A percentile compares a stretch with the other conserved stretches of the same genome.
phyloP scores from a whole-genome alignment of 2,113 vertebrate species.

The Aix galericulata region DNA sequence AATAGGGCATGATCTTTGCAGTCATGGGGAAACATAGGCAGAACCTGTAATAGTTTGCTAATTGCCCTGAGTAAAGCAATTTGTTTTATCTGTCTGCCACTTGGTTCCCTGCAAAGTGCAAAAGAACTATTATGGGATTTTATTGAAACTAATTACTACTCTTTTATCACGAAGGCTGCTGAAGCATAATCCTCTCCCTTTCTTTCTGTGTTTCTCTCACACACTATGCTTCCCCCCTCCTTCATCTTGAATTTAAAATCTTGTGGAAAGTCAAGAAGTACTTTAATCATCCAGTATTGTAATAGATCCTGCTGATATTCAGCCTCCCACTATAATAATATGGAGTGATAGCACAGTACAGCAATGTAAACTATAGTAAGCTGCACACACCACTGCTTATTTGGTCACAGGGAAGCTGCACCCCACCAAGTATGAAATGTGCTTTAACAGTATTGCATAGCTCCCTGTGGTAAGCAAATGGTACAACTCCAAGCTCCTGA shows the following conservation, averaged over 20 bases:
- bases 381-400: background rate
- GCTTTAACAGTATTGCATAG: background rate
- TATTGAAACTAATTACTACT: constrained; percentile 79
- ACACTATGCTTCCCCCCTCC: constrained; percentile 30
- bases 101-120: constrained; percentile 71
- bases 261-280: constrained; percentile 61
- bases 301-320: constrained; percentile 59
- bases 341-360: background rate
- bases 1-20: constrained; percentile 64
- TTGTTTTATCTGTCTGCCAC: constrained; percentile 79
- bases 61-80: constrained; percentile 77
- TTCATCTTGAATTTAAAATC: constrained; percentile 70
- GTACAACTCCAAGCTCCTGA: background rate
- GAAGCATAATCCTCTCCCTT: constrained; percentile 68
- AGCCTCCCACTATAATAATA: constrained; percentile 58
- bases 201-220: constrained; percentile 15
- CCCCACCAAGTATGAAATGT: background rate
- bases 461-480: background rate
- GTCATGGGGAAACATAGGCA: constrained; percentile 59
- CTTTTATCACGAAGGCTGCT: constrained; percentile 75
- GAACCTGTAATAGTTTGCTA: constrained; percentile 74
- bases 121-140: constrained; percentile 75
- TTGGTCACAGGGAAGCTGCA: background rate
- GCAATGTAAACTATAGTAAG: background rate
- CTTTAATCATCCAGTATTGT: constrained; percentile 68